These are phyloP conservation scores for Tragelaphus buxtoni DNA, from an alignment of 2,113 vertebrate genomes.

Conservation along the genomic window DNA sequence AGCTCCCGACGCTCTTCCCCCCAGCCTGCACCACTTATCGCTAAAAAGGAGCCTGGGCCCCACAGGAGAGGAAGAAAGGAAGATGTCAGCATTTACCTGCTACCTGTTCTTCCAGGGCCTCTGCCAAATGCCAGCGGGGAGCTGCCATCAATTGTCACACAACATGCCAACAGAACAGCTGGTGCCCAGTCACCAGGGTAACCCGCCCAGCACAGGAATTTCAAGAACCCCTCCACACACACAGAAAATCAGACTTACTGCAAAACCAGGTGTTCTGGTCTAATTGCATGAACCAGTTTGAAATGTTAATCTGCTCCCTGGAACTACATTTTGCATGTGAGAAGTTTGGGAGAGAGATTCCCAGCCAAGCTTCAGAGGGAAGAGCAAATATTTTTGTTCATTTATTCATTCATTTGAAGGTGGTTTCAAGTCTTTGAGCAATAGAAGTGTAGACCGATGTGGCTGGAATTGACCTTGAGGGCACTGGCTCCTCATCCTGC, in stretches of 20 bases:
- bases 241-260: conserved; percentile 47
- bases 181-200: conserved; percentile 37
- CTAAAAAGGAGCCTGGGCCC: neutral
- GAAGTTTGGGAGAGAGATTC: neutral
- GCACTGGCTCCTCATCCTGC: neutral
- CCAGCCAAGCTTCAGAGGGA: neutral
- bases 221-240: neutral
- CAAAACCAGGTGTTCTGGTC: conserved; percentile 51
- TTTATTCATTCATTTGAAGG: neutral
- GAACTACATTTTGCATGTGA: neutral
- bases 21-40: neutral
- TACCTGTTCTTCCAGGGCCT: neutral
- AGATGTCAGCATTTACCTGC: neutral
- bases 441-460: neutral
- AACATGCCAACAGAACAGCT: conserved; percentile 51
- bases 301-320: conserved; percentile 33
- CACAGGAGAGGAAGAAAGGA: neutral
- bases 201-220: conserved; percentile 4
- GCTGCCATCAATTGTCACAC: neutral
- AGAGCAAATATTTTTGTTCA: neutral
- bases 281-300: conserved; percentile 42
- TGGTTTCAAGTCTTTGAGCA: neutral
- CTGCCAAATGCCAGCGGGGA: conserved; percentile 38
- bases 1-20: neutral
- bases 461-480: neutral